Evolutionary conservation across 2,888 invertebrate species (phyloP), one percentile per base, ranked within the genome.

Genomic region (Griposia aprilina): DNA sequence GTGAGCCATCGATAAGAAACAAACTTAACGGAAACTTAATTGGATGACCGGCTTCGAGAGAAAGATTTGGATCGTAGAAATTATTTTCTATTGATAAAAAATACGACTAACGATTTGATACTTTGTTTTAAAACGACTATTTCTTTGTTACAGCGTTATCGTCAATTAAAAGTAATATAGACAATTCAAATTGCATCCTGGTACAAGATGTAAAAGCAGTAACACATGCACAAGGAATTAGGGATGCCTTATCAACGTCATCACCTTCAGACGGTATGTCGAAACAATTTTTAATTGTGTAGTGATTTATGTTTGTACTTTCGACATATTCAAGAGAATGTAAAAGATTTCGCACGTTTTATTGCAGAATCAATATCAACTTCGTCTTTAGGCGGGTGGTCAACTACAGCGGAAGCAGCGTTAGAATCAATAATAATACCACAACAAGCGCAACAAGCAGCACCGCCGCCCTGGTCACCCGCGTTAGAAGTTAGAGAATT

Each of bases 201-300:
- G 98, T 98, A 94, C 98, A 98, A 97, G 99, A 98, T 95, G 98
- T 98, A 88, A 98, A 98, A 97, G 98, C 98, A 92, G 98, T 98
- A 91, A 98, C 98, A 91, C 98, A 98, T 94, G 98, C 98, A 96
- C 98, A 98, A 95, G 98, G 98, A 94, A 97, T 98, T 90, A 98
- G 98, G 95, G 98, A 98, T 94, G 97, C 98, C 88, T 92, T 96
- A 93, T 96, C 97, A 90, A 97, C 97, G 74, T 95, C 94, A 85
- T 97, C 96, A 76, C 97, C 97, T 78, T 96, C 97, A 84, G 97
- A 97, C 88, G 97, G 97, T 96, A 93, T 81, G 91, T 88, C 41
- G 6, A 63, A 77, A 20, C 17, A 41, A 10, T 26, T 36, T 48
- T 26, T 45, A 23, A 70, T 50, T 55, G 36, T 52, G 17, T 23